Evolutionary conservation across 2,113 vertebrate species (phyloP).

Genomic region (Rhinoderma darwinii): DNA sequence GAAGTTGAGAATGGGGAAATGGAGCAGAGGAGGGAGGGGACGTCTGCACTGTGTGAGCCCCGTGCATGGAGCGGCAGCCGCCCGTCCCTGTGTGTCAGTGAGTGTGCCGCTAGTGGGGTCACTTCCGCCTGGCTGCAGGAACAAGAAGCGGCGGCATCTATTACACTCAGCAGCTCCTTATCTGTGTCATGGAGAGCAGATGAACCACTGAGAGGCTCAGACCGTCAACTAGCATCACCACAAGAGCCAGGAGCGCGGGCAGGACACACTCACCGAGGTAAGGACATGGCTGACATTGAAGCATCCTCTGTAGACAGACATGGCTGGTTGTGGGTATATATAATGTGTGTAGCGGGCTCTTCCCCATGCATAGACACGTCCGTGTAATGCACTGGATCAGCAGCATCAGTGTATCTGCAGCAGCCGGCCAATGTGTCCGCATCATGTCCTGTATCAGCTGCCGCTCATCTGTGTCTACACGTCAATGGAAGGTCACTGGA

Average conservation of each 20-base stretch:
- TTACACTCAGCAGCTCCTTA: slow-evolving; percentile 44
- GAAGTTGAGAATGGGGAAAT: slow-evolving; percentile 40
- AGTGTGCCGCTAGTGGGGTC: slow-evolving; percentile 64
- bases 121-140: slow-evolving; percentile 79
- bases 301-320: not conserved
- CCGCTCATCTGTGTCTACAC: too few relatives aligned
- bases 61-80: slow-evolving; percentile 53
- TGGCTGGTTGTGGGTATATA: not conserved
- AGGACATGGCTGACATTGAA: slow-evolving; percentile 20
- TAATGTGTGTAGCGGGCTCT: too few relatives aligned
- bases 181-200: slow-evolving; percentile 63
- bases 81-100: slow-evolving; percentile 19
- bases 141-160: slow-evolving; percentile 70
- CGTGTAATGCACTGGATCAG: too few relatives aligned
- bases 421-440: too few relatives aligned
- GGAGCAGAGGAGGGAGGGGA: not conserved
- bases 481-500: not conserved
- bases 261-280: slow-evolving; percentile 63
- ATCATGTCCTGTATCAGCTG: not conserved
- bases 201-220: slow-evolving; percentile 59
- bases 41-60: not conserved
- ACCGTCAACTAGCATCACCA: slow-evolving; percentile 58
- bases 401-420: too few relatives aligned
- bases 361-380: too few relatives aligned
- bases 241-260: slow-evolving; percentile 55